Percentiles rank a stretch among this genome's conserved stretches.
Evolutionary conservation across 2,888 invertebrate genomes (phyloP).

Genomic region (Drosophila robusta): DNA sequence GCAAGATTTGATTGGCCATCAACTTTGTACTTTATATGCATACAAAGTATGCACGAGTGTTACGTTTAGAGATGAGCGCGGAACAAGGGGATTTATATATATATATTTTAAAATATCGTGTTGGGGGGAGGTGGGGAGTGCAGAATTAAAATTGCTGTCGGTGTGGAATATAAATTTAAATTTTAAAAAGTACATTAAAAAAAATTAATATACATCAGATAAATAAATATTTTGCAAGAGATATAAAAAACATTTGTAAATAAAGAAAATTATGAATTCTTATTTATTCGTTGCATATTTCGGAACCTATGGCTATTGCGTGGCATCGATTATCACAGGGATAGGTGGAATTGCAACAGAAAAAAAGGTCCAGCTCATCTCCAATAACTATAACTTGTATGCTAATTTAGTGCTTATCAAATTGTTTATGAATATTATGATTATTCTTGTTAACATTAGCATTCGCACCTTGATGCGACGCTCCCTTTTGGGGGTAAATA

Average conservation of each 20-base stretch:
- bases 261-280: no score
- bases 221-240: no score
- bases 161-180: no score
- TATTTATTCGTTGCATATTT: no score
- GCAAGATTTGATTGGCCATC: conserved; percentile 6
- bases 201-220: no score
- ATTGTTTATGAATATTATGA: conserved; percentile 1
- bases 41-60: not conserved
- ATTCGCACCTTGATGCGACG: conserved; percentile 8
- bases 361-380: not conserved
- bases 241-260: no score
- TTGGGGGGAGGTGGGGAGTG: not conserved
- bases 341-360: no score
- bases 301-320: no score
- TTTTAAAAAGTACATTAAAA: no score
- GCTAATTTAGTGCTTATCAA: conserved; percentile 7
- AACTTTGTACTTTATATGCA: not conserved
- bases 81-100: not conserved
- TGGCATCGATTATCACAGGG: no score
- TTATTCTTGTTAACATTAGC: conserved; percentile 1
- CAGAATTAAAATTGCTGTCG: not conserved
- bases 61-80: not conserved
- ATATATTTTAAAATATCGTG: no score
- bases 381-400: conserved; percentile 3
- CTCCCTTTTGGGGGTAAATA: conserved; percentile 15